phyloP scores from a whole-genome alignment of 2,888 invertebrate genomes.

The Epistrophella euchroma region DNA sequence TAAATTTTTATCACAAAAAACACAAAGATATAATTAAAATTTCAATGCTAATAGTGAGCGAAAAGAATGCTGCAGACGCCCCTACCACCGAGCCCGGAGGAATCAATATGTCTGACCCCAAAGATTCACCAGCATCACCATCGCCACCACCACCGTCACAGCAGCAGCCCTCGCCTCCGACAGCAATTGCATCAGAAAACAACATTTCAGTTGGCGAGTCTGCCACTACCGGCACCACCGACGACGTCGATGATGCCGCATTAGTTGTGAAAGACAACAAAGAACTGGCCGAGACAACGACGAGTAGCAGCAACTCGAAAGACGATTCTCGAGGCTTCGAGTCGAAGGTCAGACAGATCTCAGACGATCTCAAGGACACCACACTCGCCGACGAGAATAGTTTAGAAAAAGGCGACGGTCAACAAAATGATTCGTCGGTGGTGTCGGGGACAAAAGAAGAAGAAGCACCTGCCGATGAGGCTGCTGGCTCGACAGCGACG shows the following conservation, averaged over 20 bases:
- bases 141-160: constrained; percentile 76
- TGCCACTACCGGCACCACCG: constrained; percentile 28
- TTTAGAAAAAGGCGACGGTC: constrained; percentile 62
- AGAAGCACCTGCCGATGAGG: constrained; percentile 9
- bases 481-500: not conserved
- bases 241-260: constrained; percentile 37
- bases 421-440: constrained; percentile 11
- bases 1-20: constrained; percentile 26
- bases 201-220: constrained; percentile 4
- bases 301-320: constrained; percentile 49
- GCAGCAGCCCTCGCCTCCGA: constrained; percentile 77
- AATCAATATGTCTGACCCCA: constrained; percentile 62
- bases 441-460: not conserved
- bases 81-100: constrained; percentile 71
- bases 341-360: constrained; percentile 81
- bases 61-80: constrained; percentile 77
- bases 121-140: constrained; percentile 76
- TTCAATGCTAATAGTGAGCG: constrained; percentile 57
- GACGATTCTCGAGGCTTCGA: constrained; percentile 78
- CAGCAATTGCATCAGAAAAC: constrained; percentile 45
- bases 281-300: constrained; percentile 50
- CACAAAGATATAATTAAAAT: not conserved
- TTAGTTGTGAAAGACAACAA: constrained; percentile 53
- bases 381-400: constrained; percentile 78
- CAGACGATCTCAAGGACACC: constrained; percentile 81